Percentiles rank a stretch among this genome's conserved stretches.
These are phyloP conservation scores for Unio pictorum DNA, from an alignment of 2,888 invertebrate genomes.

Conservation along the genomic window DNA sequence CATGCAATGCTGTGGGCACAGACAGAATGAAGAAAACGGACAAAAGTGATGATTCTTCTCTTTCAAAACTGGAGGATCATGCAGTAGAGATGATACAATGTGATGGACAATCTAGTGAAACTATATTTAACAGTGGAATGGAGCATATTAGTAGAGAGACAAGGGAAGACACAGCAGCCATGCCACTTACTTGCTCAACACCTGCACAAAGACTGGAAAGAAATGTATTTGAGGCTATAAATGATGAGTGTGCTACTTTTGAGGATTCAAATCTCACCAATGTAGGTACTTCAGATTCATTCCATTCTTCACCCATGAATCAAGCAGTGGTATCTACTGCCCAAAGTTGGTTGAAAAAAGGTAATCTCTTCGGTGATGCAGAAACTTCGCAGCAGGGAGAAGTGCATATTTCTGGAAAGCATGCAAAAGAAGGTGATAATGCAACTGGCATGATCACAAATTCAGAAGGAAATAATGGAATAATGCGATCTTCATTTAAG, in stretches of 20 bases:
- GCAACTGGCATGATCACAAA: too few relatives aligned
- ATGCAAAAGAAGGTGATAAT: too few relatives aligned
- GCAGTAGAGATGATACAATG: not conserved
- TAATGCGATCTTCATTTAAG: too few relatives aligned
- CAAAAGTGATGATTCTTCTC: not conserved
- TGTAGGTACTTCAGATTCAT: too few relatives aligned
- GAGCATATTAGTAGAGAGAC: not conserved
- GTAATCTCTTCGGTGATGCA: too few relatives aligned
- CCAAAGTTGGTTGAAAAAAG: too few relatives aligned
- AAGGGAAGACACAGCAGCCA: not conserved
- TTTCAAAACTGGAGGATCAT: not conserved
- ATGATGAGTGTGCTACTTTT: not conserved
- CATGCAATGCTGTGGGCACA: not conserved
- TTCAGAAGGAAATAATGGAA: too few relatives aligned
- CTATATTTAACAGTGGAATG: too few relatives aligned
- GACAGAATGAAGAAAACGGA: not conserved
- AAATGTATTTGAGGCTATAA: slow-evolving; percentile 1
- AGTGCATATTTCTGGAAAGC: too few relatives aligned
- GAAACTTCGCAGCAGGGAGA: too few relatives aligned
- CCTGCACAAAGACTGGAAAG: not conserved
- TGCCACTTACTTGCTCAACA: not conserved
- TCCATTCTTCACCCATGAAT: too few relatives aligned
- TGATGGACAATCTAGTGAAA: not conserved
- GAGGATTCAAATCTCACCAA: not conserved
- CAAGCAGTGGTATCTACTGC: too few relatives aligned